Evolutionary conservation across 2,113 vertebrate genomes (phyloP).

Genomic region (Boleophthalmus pectinirostris): DNA sequence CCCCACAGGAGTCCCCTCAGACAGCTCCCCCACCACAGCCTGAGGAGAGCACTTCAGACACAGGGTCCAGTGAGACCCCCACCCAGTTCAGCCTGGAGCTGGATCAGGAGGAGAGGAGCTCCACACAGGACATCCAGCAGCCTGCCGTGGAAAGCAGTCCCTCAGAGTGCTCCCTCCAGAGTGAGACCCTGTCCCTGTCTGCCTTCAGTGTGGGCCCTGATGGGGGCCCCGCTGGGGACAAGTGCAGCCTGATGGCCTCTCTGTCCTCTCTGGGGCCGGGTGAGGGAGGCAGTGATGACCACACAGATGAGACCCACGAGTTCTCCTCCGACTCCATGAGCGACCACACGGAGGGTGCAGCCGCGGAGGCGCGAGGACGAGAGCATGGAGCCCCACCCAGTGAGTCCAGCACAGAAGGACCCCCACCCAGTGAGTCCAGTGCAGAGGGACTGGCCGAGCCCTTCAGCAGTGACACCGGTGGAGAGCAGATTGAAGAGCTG

Average conservation of each 20-base stretch:
- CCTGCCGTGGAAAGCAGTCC: constrained; percentile 67
- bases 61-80: constrained; percentile 73
- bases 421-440: not conserved
- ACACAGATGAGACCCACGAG: constrained; percentile 73
- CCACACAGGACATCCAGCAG: constrained; percentile 17
- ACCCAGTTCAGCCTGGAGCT: constrained; percentile 78
- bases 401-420: not conserved
- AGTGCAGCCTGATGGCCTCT: constrained; percentile 74
- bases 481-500: constrained; percentile 54
- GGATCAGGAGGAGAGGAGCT: constrained; percentile 56
- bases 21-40: constrained; percentile 25
- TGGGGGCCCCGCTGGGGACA: constrained; percentile 23
- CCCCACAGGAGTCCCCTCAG: constrained; percentile 55
- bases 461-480: constrained; percentile 30
- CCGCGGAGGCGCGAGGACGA: constrained; percentile 19
- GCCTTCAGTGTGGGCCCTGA: constrained; percentile 43
- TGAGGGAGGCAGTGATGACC: constrained; percentile 65
- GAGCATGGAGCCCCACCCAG: not conserved
- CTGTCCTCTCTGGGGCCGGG: constrained; percentile 70
- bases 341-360: constrained; percentile 72
- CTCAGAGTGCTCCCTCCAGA: constrained; percentile 79
- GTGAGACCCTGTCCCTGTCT: constrained; percentile 68
- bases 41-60: constrained; percentile 69
- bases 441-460: not conserved
- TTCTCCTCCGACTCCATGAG: constrained; percentile 83